phyloP scores from a whole-genome alignment of 2,888 invertebrate species.

The Macrophya alboannulata region DNA sequence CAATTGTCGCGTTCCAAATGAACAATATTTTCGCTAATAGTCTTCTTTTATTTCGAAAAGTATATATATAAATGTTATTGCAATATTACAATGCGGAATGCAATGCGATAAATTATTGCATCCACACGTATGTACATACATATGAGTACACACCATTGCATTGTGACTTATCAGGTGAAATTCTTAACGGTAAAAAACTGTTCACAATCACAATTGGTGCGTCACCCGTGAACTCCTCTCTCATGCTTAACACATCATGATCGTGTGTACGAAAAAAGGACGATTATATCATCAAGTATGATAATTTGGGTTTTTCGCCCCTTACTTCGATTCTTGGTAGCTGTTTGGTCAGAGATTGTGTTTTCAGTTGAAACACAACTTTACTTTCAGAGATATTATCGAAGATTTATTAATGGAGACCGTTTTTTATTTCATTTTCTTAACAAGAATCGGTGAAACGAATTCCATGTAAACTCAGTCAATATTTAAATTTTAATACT shows the following conservation, averaged over 20 bases:
- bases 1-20: too few relatives aligned
- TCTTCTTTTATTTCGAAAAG: too few relatives aligned
- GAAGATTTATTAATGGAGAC: too few relatives aligned
- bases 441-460: too few relatives aligned
- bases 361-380: too few relatives aligned
- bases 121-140: too few relatives aligned
- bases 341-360: not conserved
- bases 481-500: too few relatives aligned
- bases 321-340: not conserved
- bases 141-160: not conserved
- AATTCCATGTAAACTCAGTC: too few relatives aligned
- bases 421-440: too few relatives aligned
- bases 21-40: too few relatives aligned
- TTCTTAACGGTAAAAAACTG: conserved; percentile 3
- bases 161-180: not conserved
- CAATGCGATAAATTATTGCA: not conserved
- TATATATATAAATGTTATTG: not conserved
- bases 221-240: not conserved
- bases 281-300: not conserved
- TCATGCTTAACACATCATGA: not conserved
- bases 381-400: too few relatives aligned
- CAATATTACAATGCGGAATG: not conserved
- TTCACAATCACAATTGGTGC: not conserved
- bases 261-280: not conserved
- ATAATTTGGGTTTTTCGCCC: not conserved